Percentiles rank a stretch among this genome's conserved stretches.
These are phyloP conservation scores for Noturus placidus DNA, from an alignment of 2,113 vertebrate species.

Conservation along the genomic window DNA sequence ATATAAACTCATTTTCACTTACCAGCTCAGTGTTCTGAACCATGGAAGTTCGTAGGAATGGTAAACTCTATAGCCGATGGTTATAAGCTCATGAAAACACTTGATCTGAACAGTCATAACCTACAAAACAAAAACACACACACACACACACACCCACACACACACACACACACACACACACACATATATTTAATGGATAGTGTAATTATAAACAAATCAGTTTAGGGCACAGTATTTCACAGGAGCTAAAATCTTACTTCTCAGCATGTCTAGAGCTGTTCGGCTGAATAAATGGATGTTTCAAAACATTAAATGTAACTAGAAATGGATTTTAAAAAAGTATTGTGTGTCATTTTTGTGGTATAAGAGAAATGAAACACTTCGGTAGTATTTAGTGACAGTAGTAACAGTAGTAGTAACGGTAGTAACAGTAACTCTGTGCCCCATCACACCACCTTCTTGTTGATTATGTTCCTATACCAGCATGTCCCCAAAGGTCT, in stretches of 20 bases:
- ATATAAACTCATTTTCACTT: constrained; percentile 59
- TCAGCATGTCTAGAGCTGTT: background rate
- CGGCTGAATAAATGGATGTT: background rate
- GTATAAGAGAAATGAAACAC: background rate
- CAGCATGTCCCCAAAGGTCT: background rate
- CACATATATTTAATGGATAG: constrained; percentile 6
- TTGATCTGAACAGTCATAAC: constrained; percentile 94
- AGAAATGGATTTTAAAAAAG: background rate
- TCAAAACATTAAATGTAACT: background rate
- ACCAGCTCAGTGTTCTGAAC: constrained; percentile 97
- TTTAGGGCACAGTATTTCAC: background rate
- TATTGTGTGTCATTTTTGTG: background rate
- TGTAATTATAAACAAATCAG: background rate
- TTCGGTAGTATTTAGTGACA: too few species aligned
- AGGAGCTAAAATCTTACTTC: background rate
- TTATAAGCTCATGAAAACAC: constrained; percentile 98
- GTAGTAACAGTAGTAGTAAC: too few species aligned
- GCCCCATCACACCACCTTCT: background rate
- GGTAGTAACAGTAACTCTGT: background rate
- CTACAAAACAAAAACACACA: constrained; percentile 66
- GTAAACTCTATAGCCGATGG: constrained; percentile 96
- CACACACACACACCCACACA: constrained; percentile 43
- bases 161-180: constrained; percentile 48
- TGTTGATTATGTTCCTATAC: background rate
- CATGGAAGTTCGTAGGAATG: constrained; percentile 93